A percentile compares a stretch with the other conserved stretches of the same genome.
Conservation (phyloP, 2,113 vertebrate genomes). For the Eulemur macaco region DNA sequence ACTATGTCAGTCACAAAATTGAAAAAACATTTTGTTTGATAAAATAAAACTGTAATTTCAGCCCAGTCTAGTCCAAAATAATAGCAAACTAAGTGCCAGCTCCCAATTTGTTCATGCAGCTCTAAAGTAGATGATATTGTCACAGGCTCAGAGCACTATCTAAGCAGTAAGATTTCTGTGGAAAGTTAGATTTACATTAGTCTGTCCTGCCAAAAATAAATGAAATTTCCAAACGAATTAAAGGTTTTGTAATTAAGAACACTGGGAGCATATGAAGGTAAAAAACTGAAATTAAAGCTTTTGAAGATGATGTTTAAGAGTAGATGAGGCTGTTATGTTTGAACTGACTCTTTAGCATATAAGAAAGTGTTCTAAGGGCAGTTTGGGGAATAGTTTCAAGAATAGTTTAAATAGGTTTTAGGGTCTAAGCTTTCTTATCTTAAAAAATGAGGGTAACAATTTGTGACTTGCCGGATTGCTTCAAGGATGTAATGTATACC, state of each 20-base stretch:
- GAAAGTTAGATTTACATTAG: background rate
- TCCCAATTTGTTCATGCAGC: background rate
- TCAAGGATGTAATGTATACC: background rate
- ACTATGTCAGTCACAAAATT: background rate
- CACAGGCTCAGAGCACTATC: background rate
- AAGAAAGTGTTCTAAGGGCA: background rate
- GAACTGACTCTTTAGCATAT: background rate
- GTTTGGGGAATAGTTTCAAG: background rate
- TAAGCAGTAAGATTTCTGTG: background rate
- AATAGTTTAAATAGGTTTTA: background rate
- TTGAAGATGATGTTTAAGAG: background rate
- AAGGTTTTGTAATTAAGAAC: background rate
- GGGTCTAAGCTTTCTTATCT: background rate
- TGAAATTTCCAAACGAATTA: slow-evolving; percentile 32
- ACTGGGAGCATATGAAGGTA: background rate
- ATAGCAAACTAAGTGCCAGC: background rate
- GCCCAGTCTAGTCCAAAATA: background rate
- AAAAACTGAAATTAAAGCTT: background rate
- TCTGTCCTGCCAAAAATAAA: background rate
- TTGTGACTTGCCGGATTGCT: background rate
- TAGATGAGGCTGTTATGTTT: background rate
- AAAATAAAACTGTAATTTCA: slow-evolving; percentile 36
- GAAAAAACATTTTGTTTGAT: slow-evolving; percentile 34
- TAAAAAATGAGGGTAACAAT: background rate
- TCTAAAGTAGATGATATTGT: background rate